These are phyloP conservation scores for Drosophila pandora DNA, from an alignment of 1,140 invertebrate genomes.

Conservation along the genomic window DNA sequence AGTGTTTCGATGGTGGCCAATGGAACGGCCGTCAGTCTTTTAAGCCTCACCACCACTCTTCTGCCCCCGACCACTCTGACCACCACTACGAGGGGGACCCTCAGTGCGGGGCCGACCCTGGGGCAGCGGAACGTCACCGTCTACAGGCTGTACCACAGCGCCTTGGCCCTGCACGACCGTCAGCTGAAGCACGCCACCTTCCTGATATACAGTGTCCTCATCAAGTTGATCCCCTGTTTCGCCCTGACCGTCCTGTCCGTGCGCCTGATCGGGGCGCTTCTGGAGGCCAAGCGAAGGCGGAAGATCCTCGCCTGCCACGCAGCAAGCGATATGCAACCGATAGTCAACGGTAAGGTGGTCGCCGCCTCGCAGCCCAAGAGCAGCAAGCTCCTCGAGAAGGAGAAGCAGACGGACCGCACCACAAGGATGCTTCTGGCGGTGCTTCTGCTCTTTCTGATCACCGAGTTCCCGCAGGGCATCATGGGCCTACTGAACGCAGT, in stretches of 20 bases:
- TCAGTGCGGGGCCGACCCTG: neutral
- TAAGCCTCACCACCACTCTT: slow-evolving; percentile 36
- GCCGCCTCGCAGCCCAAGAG: slow-evolving; percentile 83
- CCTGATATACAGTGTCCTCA: slow-evolving; percentile 93
- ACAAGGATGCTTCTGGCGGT: slow-evolving; percentile 97
- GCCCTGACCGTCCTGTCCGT: slow-evolving; percentile 92
- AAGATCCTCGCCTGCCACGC: slow-evolving; percentile 87
- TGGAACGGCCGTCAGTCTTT: slow-evolving; percentile 24
- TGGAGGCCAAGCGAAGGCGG: slow-evolving; percentile 90
- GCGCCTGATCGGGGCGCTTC: slow-evolving; percentile 90
- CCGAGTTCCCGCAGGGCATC: slow-evolving; percentile 94
- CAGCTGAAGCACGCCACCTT: slow-evolving; percentile 87
- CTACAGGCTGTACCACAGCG: slow-evolving; percentile 63
- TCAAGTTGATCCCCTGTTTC: slow-evolving; percentile 93
- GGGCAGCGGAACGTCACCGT: slow-evolving; percentile 72
- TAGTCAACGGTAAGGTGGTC: slow-evolving; percentile 78
- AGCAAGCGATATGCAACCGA: slow-evolving; percentile 84
- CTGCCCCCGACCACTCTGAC: slow-evolving; percentile 32
- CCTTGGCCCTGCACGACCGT: slow-evolving; percentile 67
- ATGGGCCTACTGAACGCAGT: slow-evolving; percentile 90
- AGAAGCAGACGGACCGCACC: slow-evolving; percentile 93
- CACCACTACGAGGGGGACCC: neutral
- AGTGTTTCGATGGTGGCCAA: slow-evolving; percentile 10
- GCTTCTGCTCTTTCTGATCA: slow-evolving; percentile 94
- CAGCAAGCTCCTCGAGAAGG: slow-evolving; percentile 85